These are phyloP conservation scores for Trididemnum miniatum DNA, from an alignment of 23 tunicate species.

Conservation along the genomic window DNA sequence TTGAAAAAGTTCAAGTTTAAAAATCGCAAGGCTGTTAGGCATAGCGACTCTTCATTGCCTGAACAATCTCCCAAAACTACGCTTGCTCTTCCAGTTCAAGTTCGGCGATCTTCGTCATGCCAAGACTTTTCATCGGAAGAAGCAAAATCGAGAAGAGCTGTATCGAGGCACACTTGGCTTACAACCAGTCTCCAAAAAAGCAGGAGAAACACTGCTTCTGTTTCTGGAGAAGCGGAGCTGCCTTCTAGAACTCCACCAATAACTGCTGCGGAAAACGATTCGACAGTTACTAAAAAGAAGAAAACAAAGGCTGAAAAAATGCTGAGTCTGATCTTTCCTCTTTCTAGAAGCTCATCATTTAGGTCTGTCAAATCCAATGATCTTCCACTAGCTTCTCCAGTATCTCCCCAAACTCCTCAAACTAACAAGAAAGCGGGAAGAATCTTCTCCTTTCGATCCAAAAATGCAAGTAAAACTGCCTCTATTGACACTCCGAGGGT, in stretches of 20 bases:
- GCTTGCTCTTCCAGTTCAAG: background rate
- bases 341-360: background rate
- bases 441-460: constrained; percentile 8
- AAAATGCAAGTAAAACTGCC: background rate
- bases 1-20: background rate
- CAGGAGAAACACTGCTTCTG: constrained; percentile 3
- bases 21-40: background rate
- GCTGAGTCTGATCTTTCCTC: background rate
- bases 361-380: background rate
- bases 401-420: background rate
- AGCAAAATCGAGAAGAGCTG: background rate
- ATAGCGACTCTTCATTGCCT: background rate
- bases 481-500: background rate
- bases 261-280: background rate
- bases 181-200: background rate
- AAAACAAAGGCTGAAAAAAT: constrained; percentile 6
- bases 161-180: background rate
- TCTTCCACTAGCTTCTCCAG: background rate
- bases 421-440: background rate
- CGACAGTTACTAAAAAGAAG: background rate
- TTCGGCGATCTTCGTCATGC: background rate
- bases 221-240: background rate
- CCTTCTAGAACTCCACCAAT: background rate
- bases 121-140: background rate
- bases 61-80: background rate